Percentiles rank a stretch among this genome's conserved stretches.
phyloP scores from a whole-genome alignment of 2,113 vertebrate species.

The Melanocharis versteri region DNA sequence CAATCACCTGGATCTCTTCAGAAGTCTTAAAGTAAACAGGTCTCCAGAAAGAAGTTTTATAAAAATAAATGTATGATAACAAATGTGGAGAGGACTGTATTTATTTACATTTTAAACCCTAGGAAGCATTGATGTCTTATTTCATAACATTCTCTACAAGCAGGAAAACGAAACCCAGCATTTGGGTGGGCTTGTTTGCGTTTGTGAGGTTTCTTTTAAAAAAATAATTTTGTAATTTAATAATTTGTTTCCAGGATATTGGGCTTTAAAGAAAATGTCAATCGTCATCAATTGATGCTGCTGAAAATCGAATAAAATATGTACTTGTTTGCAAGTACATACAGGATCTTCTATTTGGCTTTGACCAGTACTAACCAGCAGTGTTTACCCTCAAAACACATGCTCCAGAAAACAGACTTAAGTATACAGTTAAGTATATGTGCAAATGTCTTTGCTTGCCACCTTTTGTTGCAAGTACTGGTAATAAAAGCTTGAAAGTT shows the following conservation, averaged over 20 bases:
- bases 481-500: not conserved
- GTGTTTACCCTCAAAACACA: not conserved
- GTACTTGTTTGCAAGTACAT: not conserved
- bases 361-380: not conserved
- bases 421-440: not conserved
- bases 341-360: not conserved
- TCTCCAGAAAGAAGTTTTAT: not conserved
- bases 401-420: not conserved
- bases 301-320: not conserved
- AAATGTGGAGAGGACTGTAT: not conserved
- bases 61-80: not conserved
- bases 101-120: not conserved
- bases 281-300: not conserved
- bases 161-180: not conserved
- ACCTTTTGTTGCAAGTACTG: not conserved
- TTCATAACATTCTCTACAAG: not conserved
- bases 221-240: not conserved
- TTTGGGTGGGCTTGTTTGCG: conserved; percentile 13
- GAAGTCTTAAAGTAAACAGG: not conserved
- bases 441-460: not conserved
- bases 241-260: not conserved
- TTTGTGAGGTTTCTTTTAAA: not conserved
- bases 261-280: not conserved
- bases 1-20: not conserved
- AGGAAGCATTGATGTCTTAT: not conserved